Conservation (phyloP, 2,113 vertebrate genomes). For the Lagopus muta region DNA sequence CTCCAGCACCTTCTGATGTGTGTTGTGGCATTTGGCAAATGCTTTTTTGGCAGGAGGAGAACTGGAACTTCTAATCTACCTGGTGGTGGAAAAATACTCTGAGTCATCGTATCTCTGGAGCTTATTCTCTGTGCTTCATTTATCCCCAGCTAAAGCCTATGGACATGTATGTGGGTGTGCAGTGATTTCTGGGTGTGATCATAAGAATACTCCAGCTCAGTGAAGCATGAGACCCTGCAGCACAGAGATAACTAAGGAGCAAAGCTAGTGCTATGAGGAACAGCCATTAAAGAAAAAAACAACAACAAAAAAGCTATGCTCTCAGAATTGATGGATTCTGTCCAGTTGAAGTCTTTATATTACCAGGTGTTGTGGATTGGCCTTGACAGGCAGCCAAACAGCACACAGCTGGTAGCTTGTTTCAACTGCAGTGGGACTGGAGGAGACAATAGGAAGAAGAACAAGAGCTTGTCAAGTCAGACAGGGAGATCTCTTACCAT, state of each 20-base stretch:
- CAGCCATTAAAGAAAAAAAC: neutral
- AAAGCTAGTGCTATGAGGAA: neutral
- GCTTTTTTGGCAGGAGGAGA: slow-evolving; percentile 15
- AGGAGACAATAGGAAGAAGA: neutral
- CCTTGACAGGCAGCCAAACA: neutral
- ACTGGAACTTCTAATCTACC: neutral
- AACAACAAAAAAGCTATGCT: neutral
- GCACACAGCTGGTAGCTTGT: neutral
- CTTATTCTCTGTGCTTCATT: slow-evolving; percentile 6
- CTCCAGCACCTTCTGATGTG: slow-evolving; percentile 12
- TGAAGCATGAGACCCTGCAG: neutral
- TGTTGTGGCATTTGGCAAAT: neutral
- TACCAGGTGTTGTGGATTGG: neutral
- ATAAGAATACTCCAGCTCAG: neutral
- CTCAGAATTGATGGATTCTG: neutral
- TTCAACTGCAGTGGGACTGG: neutral
- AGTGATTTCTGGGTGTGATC: slow-evolving; percentile 45
- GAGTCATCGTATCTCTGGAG: neutral
- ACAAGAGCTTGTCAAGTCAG: neutral
- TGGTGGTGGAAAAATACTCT: slow-evolving; percentile 11
- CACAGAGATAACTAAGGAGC: neutral
- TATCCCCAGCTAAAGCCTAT: neutral
- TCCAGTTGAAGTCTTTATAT: neutral
- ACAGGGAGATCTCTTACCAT: neutral
- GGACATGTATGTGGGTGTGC: neutral